Percentiles rank a stretch among this genome's conserved stretches.
Conservation (phyloP, 2,888 invertebrate species). For the Drosophila pseudotalamancana region DNA sequence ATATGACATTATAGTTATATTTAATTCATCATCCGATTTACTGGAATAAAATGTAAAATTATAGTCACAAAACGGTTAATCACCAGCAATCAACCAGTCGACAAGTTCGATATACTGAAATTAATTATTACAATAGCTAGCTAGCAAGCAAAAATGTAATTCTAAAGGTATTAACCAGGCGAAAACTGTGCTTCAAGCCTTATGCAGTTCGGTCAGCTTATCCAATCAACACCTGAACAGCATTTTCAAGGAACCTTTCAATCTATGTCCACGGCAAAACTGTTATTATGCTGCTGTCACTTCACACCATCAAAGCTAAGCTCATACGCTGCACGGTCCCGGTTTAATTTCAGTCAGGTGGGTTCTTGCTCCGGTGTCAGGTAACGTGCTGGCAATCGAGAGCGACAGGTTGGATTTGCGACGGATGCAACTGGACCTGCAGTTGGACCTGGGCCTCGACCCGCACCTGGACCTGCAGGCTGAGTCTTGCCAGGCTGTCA, state of each 20-base stretch:
- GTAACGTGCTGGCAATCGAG: neutral
- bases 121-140: no score
- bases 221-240: neutral
- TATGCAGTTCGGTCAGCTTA: neutral
- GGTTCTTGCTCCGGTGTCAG: neutral
- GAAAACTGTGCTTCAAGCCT: neutral
- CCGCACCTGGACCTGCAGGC: neutral
- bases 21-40: no score
- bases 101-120: no score
- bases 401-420: constrained; percentile 1
- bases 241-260: constrained; percentile 1
- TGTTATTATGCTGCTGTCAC: constrained; percentile 5
- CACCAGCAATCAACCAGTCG: no score
- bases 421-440: neutral
- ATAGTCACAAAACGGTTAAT: no score
- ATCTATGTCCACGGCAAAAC: constrained; percentile 1
- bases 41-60: no score
- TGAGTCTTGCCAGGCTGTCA: neutral
- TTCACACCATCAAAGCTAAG: constrained; percentile 4
- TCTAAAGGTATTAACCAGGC: no score
- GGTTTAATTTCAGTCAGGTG: neutral
- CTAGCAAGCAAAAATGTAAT: no score
- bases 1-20: no score
- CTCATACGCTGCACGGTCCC: neutral
- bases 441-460: no score